Evolutionary conservation across 2,797 vertebrate genomes (phyloP), one percentile per base, ranked within the genome.

Genomic region (Mallotus villosus): DNA sequence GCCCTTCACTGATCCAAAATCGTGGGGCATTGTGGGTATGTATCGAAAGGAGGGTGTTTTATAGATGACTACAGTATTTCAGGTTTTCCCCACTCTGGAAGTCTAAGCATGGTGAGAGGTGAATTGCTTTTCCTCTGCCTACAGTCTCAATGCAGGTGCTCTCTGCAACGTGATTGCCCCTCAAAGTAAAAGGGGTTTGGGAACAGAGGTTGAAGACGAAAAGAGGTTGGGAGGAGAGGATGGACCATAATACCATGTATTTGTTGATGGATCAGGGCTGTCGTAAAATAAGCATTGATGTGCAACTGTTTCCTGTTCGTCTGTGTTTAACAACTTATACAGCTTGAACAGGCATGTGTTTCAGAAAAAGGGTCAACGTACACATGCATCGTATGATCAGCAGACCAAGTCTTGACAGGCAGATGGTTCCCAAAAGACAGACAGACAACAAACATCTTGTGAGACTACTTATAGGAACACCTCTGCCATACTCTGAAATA

Each of bases 1-100:
- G 62, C 83, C 77, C 86, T 53, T 87, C 86, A 83, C 81, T 69
- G 78, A 80, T 82, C 76, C 79, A 82, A 84, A 89, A 86, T 79
- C 83, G 81, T 78, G 70, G 75, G 71, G 51, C 51, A 55, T 70
- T 73, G 81, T 64, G 11, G 8, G 65, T 62, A 77, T 24, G 11
- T 37, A 17, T 21, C 21, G 22, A 16, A 24, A 6, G n/a, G n/a
- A 0, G 41, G 49, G 58, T 51, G 16, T 59, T 87, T 89, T 86
- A 82, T 78, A 85, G 85, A 86, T 85, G 79, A 83, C 67, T 51
- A 46, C 41, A 46, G 41, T 46, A 82, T 84, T 72, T 41, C 41
- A 21, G 12, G 12, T 24, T 41, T 32, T 22, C 37, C 57, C 71
- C 69, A 85, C 66, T 75, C 71, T 5, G 34, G 6, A 85, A 81